phyloP scores from a whole-genome alignment of 2,113 vertebrate genomes.

The Neotragus pygmaeus region DNA sequence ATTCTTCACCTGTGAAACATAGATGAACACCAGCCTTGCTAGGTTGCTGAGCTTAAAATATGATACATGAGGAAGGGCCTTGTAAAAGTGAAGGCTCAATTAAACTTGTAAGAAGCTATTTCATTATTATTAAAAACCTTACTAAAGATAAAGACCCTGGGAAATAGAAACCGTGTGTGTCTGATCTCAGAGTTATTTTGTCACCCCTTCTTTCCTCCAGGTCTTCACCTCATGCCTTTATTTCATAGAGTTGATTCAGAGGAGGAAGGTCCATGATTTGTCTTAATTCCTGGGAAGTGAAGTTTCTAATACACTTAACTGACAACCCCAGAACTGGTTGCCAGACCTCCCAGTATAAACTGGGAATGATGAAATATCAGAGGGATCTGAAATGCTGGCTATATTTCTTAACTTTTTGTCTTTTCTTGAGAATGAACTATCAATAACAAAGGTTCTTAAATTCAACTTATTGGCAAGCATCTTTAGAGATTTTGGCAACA shows the following conservation, averaged over 20 bases:
- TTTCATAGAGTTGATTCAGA: not conserved
- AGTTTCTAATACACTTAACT: not conserved
- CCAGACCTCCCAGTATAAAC: not conserved
- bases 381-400: not conserved
- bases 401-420: not conserved
- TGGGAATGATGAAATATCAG: not conserved
- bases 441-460: not conserved
- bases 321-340: not conserved
- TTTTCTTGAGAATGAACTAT: not conserved
- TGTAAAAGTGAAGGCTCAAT: not conserved
- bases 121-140: constrained; percentile 12
- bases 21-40: not conserved
- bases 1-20: not conserved
- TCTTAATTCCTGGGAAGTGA: not conserved
- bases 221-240: not conserved
- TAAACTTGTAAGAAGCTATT: not conserved
- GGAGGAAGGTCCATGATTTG: not conserved
- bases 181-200: not conserved
- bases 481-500: not conserved
- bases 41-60: not conserved
- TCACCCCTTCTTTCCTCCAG: not conserved
- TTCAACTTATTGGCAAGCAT: not conserved
- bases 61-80: not conserved
- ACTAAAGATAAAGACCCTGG: not conserved
- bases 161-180: not conserved